Conservation (phyloP, 2,113 vertebrate genomes). For the Grantiella picta region DNA sequence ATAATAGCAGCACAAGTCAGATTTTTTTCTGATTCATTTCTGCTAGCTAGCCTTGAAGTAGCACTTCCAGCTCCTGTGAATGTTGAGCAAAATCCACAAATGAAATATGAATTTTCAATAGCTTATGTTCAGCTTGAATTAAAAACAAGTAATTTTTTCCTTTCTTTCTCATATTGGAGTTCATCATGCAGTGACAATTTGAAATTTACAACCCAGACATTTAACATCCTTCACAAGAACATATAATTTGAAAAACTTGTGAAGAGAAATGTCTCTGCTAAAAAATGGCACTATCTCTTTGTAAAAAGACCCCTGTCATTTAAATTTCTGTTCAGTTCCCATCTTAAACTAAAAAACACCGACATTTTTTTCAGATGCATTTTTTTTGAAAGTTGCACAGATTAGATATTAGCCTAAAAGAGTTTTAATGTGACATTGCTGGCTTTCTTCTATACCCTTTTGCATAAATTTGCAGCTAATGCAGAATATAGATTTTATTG, state of each 20-base stretch:
- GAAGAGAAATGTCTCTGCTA: slow-evolving; percentile 65
- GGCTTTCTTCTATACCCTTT: background rate
- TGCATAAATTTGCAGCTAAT: background rate
- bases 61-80: slow-evolving; percentile 20
- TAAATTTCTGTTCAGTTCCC: slow-evolving; percentile 66
- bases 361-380: slow-evolving; percentile 65
- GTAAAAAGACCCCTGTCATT: slow-evolving; percentile 65
- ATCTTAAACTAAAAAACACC: slow-evolving; percentile 63
- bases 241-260: slow-evolving; percentile 75
- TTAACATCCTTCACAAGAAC: slow-evolving; percentile 71
- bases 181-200: slow-evolving; percentile 67
- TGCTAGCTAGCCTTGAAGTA: background rate
- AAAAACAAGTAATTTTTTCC: slow-evolving; percentile 55
- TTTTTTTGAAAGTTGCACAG: slow-evolving; percentile 57
- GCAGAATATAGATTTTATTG: background rate
- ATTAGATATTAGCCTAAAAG: slow-evolving; percentile 30
- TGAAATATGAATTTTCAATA: slow-evolving; percentile 57
- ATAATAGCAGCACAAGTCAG: background rate
- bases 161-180: slow-evolving; percentile 45
- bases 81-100: slow-evolving; percentile 43
- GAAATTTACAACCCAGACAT: slow-evolving; percentile 65
- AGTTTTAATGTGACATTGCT: slow-evolving; percentile 21
- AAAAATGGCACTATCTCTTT: slow-evolving; percentile 63
- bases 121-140: slow-evolving; percentile 41
- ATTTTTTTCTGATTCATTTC: background rate